Conservation (phyloP, 2,113 vertebrate genomes). For the Strix uralensis region DNA sequence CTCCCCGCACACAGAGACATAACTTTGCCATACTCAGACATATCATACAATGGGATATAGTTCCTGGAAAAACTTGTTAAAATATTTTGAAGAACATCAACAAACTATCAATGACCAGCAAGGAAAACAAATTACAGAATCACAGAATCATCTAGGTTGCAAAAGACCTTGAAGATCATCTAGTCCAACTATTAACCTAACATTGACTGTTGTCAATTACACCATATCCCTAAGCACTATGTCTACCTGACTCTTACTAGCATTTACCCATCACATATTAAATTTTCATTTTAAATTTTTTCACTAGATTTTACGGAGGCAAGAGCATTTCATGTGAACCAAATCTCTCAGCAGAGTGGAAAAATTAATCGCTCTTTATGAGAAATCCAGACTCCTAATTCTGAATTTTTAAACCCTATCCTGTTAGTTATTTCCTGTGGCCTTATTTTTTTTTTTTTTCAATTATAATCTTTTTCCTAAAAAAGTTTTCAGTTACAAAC, state of each 20-base stretch:
- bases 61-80: background rate
- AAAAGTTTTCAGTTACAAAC: background rate
- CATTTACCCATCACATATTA: background rate
- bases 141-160: too few relatives aligned
- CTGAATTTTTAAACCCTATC: background rate
- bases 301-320: background rate
- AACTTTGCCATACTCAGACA: background rate
- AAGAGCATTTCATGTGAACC: background rate
- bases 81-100: background rate
- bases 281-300: background rate
- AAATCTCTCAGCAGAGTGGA: background rate
- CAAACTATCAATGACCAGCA: background rate
- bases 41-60: background rate
- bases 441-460: too few relatives aligned
- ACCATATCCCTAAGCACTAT: too few relatives aligned
- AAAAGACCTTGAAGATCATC: too few relatives aligned
- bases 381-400: background rate
- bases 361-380: background rate
- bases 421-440: background rate
- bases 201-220: too few relatives aligned
- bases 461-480: background rate
- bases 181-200: too few relatives aligned
- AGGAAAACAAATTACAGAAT: background rate
- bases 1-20: background rate
- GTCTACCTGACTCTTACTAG: background rate